These are phyloP conservation scores for Erithacus rubecula DNA, from an alignment of 2,797 vertebrate genomes.

Conservation along the genomic window DNA sequence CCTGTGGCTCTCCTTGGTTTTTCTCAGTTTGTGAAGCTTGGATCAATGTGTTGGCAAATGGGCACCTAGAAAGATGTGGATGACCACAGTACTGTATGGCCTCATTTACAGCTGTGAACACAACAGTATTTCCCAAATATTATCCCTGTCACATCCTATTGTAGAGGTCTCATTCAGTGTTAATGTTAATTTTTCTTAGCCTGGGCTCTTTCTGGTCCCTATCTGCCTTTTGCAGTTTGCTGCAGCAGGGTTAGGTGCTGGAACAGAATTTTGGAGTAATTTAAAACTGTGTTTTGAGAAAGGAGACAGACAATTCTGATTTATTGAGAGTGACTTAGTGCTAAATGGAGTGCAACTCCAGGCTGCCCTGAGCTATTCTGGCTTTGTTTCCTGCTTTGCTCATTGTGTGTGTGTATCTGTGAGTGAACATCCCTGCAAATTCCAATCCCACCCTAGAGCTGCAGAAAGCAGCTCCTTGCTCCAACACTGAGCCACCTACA, in stretches of 20 bases:
- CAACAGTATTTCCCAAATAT: not conserved
- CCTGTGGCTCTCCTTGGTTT: not conserved
- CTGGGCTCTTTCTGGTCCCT: not conserved
- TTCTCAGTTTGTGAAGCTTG: not conserved
- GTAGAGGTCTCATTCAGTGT: not conserved
- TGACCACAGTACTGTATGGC: not conserved
- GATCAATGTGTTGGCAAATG: not conserved
- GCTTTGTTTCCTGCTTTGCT: constrained; percentile 33
- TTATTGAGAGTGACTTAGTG: constrained; percentile 48
- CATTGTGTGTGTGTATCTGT: not conserved
- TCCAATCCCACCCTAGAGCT: not conserved
- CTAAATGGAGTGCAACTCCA: constrained; percentile 27
- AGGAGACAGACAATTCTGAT: constrained; percentile 30
- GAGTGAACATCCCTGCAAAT: not conserved
- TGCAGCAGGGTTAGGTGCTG: not conserved
- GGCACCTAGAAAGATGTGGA: not conserved
- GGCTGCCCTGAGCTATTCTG: constrained; percentile 49
- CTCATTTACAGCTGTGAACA: not conserved
- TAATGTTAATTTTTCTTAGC: not conserved
- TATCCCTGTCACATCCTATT: not conserved
- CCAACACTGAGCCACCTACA: not conserved
- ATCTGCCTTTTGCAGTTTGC: not conserved
- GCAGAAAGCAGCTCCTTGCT: not conserved
- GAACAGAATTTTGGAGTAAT: not conserved
- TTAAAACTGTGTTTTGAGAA: not conserved